Conservation (phyloP, 2,888 invertebrate genomes). For the Campaea margaritaria region DNA sequence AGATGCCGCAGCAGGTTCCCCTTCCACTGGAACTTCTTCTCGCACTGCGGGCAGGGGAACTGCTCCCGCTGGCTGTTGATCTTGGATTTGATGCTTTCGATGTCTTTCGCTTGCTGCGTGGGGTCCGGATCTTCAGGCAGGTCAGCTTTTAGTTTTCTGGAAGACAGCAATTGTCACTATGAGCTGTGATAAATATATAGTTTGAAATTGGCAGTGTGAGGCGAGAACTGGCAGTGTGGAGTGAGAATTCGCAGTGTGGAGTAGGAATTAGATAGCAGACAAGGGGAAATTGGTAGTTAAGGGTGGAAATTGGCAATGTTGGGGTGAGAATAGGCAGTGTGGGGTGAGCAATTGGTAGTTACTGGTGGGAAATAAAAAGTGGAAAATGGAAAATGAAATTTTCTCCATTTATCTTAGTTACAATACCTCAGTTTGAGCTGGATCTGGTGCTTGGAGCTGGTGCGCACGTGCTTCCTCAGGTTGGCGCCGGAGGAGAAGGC, state of each 20-base stretch:
- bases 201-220: too few species aligned
- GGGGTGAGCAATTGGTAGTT: too few species aligned
- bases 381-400: too few species aligned
- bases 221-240: too few species aligned
- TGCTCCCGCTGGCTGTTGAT: constrained; percentile 56
- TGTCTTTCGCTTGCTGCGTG: constrained; percentile 32
- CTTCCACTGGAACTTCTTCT: constrained; percentile 92
- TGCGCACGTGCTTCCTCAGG: constrained; percentile 72
- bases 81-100: constrained; percentile 59
- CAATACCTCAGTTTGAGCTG: constrained; percentile 69
- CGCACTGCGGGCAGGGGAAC: constrained; percentile 80
- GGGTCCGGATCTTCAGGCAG: constrained; percentile 41
- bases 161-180: background rate
- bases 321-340: too few species aligned
- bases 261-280: too few species aligned
- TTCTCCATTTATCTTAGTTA: too few species aligned
- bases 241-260: too few species aligned
- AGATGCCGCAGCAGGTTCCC: constrained; percentile 91
- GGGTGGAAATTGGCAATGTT: too few species aligned
- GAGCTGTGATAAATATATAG: too few species aligned
- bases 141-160: constrained; percentile 64
- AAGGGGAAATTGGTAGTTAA: too few species aligned
- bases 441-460: constrained; percentile 77
- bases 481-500: constrained; percentile 71
- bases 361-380: too few species aligned